Evolutionary conservation across 2,888 invertebrate genomes (phyloP).

Genomic region (Leptura quadrifasciata): DNA sequence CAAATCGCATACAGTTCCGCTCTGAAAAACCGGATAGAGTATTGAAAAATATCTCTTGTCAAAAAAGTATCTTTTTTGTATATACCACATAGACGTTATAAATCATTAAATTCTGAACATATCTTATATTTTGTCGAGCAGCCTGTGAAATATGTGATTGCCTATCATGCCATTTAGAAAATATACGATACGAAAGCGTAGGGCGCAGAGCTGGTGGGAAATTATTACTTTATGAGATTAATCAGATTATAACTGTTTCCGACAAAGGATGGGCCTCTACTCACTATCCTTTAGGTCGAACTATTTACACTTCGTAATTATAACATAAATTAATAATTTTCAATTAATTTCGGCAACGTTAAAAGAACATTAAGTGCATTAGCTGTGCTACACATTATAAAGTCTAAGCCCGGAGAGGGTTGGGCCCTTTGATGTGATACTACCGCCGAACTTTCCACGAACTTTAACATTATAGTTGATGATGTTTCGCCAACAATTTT

Average conservation of each 20-base stretch:
- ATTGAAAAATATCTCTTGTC: conserved; percentile 31
- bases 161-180: conserved; percentile 54
- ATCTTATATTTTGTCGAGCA: conserved; percentile 55
- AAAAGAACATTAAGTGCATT: background rate
- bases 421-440: background rate
- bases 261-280: conserved; percentile 47
- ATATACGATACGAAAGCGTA: conserved; percentile 55
- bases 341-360: conserved; percentile 18
- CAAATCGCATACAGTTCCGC: conserved; percentile 9
- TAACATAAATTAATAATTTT: conserved; percentile 12
- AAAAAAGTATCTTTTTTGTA: conserved; percentile 32
- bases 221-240: conserved; percentile 71
- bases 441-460: background rate
- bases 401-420: background rate
- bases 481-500: too few species aligned
- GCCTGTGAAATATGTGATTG: conserved; percentile 57
- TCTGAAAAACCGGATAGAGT: conserved; percentile 16
- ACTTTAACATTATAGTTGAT: background rate
- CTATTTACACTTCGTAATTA: conserved; percentile 21
- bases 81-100: conserved; percentile 42
- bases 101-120: conserved; percentile 49
- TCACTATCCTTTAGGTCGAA: conserved; percentile 17
- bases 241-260: conserved; percentile 71
- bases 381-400: background rate
- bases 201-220: conserved; percentile 69